Evolutionary conservation across 2,113 vertebrate genomes (phyloP), one percentile per base, ranked within the genome.

Genomic region (Haemorhous mexicanus): DNA sequence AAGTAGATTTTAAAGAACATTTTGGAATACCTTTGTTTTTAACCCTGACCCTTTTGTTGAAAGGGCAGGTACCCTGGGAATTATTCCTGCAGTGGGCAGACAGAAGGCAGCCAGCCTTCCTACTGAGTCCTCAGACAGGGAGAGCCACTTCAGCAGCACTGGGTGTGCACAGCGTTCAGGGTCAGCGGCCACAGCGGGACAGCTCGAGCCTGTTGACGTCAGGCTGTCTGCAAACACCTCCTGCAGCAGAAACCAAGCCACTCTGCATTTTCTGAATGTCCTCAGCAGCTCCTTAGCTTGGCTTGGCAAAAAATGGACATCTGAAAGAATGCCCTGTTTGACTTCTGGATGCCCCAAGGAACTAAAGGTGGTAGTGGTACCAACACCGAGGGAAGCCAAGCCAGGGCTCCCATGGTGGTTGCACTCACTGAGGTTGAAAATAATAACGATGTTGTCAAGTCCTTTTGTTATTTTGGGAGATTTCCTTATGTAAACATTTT

Each of bases 81-180:
- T 28, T 1, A 3, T 16, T 87, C 46, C 52, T 52, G 69, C 62
- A 41, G 64, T 20, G 81, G 69, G 69, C 79, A 50, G 82, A 4
- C 1, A 7, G 67, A 86, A 79, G 37, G 55, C 49, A 83, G 1
- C 13, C 46, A 53, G 27, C 32, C 8, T 86, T 83, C 69, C 43
- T 10, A 0, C 8, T 0, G 8, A 32, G 27, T 64, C 20, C 66
- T 55, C 37, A 28, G 87, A 1, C 13, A 46, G 62, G 10, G 47
- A 33, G 39, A 72, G 58, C 23, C 62, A 9, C 82, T 75, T 22
- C 35, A 46, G 2, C 66, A 19, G 1, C 63, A 0, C 53, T 12
- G 82, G 37, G 63, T 35, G 73, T 19, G 35, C 28, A 0, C 0
- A 0, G 6, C 14, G 50, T 91, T 92, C 75, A 13, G 89, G 93